These are phyloP conservation scores for Pseudopodoces humilis DNA, from an alignment of 2,113 vertebrate genomes.

Conservation along the genomic window DNA sequence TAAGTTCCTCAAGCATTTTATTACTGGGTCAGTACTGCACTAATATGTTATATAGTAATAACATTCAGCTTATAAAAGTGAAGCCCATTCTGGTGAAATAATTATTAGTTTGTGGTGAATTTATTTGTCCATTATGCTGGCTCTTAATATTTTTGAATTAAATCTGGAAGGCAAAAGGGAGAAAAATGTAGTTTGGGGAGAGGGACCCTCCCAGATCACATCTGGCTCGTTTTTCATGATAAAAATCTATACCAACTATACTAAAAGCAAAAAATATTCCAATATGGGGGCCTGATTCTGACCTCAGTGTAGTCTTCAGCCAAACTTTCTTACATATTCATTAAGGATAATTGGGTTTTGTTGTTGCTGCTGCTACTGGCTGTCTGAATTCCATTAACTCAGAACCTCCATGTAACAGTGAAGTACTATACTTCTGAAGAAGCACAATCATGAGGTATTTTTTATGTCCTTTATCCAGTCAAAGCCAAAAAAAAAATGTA, in stretches of 20 bases:
- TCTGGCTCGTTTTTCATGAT: not conserved
- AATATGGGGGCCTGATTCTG: not conserved
- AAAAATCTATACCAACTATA: not conserved
- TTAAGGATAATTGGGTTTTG: not conserved
- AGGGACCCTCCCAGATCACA: not conserved
- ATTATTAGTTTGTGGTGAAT: not conserved
- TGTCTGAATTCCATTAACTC: not conserved
- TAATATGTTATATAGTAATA: not conserved
- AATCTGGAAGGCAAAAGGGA: not conserved
- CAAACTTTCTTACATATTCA: not conserved
- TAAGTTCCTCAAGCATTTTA: not conserved
- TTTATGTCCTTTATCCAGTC: not conserved
- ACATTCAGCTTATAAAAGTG: not conserved
- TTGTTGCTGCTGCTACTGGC: not conserved
- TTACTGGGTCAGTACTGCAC: not conserved
- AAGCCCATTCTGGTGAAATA: not conserved
- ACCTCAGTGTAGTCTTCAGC: not conserved
- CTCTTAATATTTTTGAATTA: not conserved
- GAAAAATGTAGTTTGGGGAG: not conserved
- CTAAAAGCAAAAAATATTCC: not conserved
- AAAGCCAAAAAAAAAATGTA: not conserved
- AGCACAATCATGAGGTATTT: not conserved
- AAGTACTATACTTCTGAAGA: not conserved
- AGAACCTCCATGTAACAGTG: not conserved
- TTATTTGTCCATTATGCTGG: not conserved